A percentile compares a stretch with the other conserved stretches of the same genome.
Conservation (phyloP, 2,797 vertebrate genomes). For the Mormyrops boulengeri region DNA sequence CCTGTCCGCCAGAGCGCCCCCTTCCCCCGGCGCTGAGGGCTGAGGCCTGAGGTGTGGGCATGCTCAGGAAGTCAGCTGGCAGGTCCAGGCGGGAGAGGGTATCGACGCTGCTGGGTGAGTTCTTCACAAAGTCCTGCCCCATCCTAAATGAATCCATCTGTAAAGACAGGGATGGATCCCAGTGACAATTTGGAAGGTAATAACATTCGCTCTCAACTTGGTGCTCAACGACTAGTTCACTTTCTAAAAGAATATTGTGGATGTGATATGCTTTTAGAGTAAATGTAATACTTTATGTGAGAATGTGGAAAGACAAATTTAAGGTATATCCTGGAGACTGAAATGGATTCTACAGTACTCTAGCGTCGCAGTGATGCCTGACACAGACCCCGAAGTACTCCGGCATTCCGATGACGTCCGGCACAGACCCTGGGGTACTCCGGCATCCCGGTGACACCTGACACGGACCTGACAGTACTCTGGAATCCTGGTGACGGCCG, state of each 20-base stretch:
- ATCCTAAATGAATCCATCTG: conserved; percentile 92
- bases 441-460: neutral
- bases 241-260: neutral
- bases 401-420: neutral
- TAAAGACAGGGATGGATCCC: conserved; percentile 23
- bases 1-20: conserved; percentile 40
- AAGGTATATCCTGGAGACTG: neutral
- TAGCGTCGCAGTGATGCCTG: conserved; percentile 70
- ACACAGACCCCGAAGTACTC: no score
- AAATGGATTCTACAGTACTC: conserved; percentile 72
- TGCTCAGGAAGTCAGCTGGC: conserved; percentile 56
- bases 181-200: neutral
- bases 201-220: neutral
- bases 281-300: neutral
- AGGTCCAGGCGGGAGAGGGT: conserved; percentile 56
- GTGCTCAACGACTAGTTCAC: neutral
- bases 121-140: conserved; percentile 72
- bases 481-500: no score
- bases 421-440: conserved; percentile 38
- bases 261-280: neutral
- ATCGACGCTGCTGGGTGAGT: conserved; percentile 56
- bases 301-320: neutral
- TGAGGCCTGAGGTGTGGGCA: conserved; percentile 41
- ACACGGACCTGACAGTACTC: neutral
- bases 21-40: conserved; percentile 24